A percentile compares a stretch with the other conserved stretches of the same genome.
Evolutionary conservation across 2,113 vertebrate species (phyloP).

Genomic region (Hucho hucho): DNA sequence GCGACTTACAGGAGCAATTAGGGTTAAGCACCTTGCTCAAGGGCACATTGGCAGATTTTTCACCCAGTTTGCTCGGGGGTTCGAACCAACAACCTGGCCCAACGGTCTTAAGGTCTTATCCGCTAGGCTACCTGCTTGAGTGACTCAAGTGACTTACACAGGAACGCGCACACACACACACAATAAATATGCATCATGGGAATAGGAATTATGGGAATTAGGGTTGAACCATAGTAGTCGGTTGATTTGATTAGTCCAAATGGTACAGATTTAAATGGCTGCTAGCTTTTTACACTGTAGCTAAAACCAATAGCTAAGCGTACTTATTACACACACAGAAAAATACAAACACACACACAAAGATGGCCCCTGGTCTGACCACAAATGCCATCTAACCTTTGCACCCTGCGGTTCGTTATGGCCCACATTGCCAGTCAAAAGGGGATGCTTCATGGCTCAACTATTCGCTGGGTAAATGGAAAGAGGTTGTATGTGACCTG

Average conservation of each 20-base stretch:
- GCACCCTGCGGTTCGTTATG: slow-evolving; percentile 70
- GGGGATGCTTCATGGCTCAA: slow-evolving; percentile 79
- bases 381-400: slow-evolving; percentile 74
- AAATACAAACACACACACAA: slow-evolving; percentile 51
- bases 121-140: too few relatives aligned
- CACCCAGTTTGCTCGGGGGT: too few relatives aligned
- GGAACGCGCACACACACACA: slow-evolving; percentile 7
- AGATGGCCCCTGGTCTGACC: slow-evolving; percentile 72
- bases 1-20: slow-evolving; percentile 79
- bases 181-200: neutral
- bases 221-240: too few relatives aligned
- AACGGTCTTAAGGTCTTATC: too few relatives aligned
- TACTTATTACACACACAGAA: slow-evolving; percentile 3
- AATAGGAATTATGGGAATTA: too few relatives aligned
- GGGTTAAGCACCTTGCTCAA: neutral
- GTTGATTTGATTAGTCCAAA: too few relatives aligned
- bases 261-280: too few relatives aligned
- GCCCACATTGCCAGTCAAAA: slow-evolving; percentile 74
- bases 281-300: too few relatives aligned
- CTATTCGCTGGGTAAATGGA: slow-evolving; percentile 78
- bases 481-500: slow-evolving; percentile 75
- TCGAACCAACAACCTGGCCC: too few relatives aligned
- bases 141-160: neutral
- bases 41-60: too few relatives aligned
- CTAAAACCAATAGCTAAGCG: too few relatives aligned